phyloP scores from a whole-genome alignment of 1,140 invertebrate genomes.

The Uloborus diversus region DNA sequence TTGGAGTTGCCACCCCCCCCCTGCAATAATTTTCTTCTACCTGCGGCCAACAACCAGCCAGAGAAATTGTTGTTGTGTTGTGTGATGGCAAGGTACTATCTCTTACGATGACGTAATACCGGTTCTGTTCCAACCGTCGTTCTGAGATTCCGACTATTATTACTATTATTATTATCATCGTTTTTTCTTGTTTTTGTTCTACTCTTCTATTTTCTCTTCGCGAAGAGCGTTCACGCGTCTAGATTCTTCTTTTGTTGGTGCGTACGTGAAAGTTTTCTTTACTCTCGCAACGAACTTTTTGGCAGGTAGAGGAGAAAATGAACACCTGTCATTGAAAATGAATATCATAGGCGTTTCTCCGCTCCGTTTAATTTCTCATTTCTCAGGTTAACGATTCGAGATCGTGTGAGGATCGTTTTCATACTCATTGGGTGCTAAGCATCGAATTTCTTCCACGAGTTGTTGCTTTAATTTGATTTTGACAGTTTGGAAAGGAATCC shows the following conservation, averaged over 20 bases:
- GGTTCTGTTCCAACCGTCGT: slow-evolving; percentile 13
- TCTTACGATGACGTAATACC: background rate
- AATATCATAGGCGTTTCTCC: background rate
- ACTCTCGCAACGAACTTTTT: no score
- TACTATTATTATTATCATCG: no score
- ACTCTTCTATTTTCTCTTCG: background rate
- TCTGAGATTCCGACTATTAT: no score
- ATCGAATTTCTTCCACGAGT: no score
- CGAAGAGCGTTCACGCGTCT: background rate
- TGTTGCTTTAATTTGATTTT: no score
- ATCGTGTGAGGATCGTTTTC: no score
- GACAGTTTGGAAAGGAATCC: no score
- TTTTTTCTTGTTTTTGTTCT: background rate
- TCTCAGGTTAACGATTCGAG: no score
- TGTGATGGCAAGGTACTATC: no score
- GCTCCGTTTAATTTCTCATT: background rate
- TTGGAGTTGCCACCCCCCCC: background rate
- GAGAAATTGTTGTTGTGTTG: slow-evolving; percentile 1
- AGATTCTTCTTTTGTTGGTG: background rate
- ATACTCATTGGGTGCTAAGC: no score
- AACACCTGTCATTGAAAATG: background rate
- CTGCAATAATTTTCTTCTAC: slow-evolving; percentile 6
- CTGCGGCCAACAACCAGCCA: slow-evolving; percentile 40
- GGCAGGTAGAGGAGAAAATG: background rate
- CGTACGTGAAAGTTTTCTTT: background rate